Percentiles rank a stretch among this genome's conserved stretches.
Evolutionary conservation across 1,140 invertebrate species (phyloP).

Genomic region (Thalassaphorura encarpata): DNA sequence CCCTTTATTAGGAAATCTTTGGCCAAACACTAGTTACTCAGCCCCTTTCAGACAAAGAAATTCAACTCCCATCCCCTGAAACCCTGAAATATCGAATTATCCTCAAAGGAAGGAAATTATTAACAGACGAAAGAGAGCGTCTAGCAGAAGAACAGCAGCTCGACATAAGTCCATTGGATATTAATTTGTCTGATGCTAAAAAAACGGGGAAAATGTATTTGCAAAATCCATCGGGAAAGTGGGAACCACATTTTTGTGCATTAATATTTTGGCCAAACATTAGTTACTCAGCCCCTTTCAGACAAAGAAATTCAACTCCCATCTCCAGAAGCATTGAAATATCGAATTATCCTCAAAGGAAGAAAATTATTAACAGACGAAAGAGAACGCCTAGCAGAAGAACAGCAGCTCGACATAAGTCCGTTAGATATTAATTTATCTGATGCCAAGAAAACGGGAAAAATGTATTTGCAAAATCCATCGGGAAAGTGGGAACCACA

Average conservation of each 20-base stretch:
- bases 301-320: slow-evolving; percentile 72
- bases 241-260: slow-evolving; percentile 91
- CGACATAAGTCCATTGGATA: not conserved
- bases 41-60: slow-evolving; percentile 69
- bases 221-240: slow-evolving; percentile 79
- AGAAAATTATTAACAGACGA: slow-evolving; percentile 68
- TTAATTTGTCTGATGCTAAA: slow-evolving; percentile 3
- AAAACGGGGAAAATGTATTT: slow-evolving; percentile 86
- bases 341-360: slow-evolving; percentile 80
- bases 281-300: slow-evolving; percentile 64
- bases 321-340: slow-evolving; percentile 58
- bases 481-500: slow-evolving; percentile 87
- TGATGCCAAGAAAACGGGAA: slow-evolving; percentile 63
- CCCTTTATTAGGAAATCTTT: slow-evolving; percentile 60
- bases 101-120: slow-evolving; percentile 87
- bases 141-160: not conserved
- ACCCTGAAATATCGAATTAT: slow-evolving; percentile 58
- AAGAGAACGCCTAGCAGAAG: not conserved
- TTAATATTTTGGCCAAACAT: slow-evolving; percentile 81
- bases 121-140: slow-evolving; percentile 38
- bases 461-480: slow-evolving; percentile 78
- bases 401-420: not conserved
- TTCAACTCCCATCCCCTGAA: slow-evolving; percentile 73
- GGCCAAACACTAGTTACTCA: slow-evolving; percentile 72
- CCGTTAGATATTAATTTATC: not conserved